These are phyloP conservation scores for Spilarctia lutea DNA, from an alignment of 2,888 invertebrate genomes.

Conservation along the genomic window DNA sequence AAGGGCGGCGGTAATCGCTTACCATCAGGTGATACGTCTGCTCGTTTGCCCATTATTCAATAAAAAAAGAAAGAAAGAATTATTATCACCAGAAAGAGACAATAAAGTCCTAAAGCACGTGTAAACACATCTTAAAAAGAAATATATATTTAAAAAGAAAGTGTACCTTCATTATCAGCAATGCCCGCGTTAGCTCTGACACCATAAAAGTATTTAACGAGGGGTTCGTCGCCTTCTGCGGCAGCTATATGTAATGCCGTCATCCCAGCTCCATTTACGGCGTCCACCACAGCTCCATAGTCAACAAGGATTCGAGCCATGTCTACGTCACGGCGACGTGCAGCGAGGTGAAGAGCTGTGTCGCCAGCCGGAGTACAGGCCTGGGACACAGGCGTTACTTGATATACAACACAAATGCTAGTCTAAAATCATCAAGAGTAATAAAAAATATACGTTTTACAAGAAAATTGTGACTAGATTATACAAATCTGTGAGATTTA, in stretches of 20 bases:
- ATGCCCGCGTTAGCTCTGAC: slow-evolving; percentile 98
- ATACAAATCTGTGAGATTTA: not conserved
- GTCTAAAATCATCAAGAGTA: not conserved
- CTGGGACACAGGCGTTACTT: slow-evolving; percentile 63
- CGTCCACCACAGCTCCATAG: slow-evolving; percentile 96
- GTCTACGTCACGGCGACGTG: slow-evolving; percentile 96
- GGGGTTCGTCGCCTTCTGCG: slow-evolving; percentile 96
- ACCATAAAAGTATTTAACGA: slow-evolving; percentile 98
- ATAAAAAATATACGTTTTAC: not conserved
- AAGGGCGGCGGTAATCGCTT: too few relatives aligned
- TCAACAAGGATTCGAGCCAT: slow-evolving; percentile 97
- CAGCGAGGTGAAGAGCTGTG: slow-evolving; percentile 97
- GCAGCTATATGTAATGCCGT: slow-evolving; percentile 98
- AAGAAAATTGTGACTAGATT: not conserved
- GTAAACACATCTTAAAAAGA: not conserved
- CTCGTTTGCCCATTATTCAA: too few relatives aligned
- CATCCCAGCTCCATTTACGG: slow-evolving; percentile 97
- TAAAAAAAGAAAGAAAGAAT: not conserved
- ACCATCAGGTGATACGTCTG: too few relatives aligned
- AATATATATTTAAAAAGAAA: not conserved
- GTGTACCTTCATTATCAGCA: slow-evolving; percentile 94
- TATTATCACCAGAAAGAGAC: not conserved
- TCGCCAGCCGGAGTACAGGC: slow-evolving; percentile 95
- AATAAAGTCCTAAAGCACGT: not conserved
- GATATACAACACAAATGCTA: slow-evolving; percentile 6